These are phyloP conservation scores for Poecile montanus DNA, from an alignment of 2,797 vertebrate species.

Conservation along the genomic window DNA sequence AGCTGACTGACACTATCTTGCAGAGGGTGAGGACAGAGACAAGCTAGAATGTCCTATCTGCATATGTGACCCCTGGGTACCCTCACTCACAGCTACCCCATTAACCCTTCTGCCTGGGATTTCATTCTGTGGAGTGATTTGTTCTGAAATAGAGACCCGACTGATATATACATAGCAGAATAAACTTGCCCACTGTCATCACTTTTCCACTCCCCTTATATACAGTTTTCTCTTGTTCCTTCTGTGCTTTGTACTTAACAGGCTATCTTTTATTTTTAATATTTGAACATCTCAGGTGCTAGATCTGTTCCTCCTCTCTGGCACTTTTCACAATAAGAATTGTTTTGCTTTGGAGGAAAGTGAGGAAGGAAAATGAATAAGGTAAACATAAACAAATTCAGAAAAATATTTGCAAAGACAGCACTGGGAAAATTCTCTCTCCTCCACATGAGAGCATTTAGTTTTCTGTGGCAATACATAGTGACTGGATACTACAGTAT, in stretches of 20 bases:
- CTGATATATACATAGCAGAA: neutral
- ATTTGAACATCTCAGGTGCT: neutral
- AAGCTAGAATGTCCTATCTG: neutral
- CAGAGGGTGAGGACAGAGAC: neutral
- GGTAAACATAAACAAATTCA: neutral
- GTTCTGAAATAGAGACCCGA: slow-evolving; percentile 1
- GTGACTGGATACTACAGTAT: neutral
- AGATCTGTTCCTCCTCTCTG: neutral
- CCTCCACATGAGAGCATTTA: neutral
- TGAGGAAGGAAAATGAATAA: neutral
- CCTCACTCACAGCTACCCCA: neutral
- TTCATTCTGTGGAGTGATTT: neutral
- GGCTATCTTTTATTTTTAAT: neutral
- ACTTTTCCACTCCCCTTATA: neutral
- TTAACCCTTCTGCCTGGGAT: neutral
- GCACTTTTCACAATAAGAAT: neutral
- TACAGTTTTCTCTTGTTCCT: neutral
- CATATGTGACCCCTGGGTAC: neutral
- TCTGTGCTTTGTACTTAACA: neutral
- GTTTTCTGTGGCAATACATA: neutral
- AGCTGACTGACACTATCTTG: neutral
- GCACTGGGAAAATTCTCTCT: neutral
- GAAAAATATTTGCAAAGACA: slow-evolving; percentile 5
- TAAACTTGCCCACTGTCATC: neutral
- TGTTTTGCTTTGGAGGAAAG: neutral